Evolutionary conservation across 2,113 vertebrate genomes (phyloP).

Genomic region (Epinephelus cyanopodus): DNA sequence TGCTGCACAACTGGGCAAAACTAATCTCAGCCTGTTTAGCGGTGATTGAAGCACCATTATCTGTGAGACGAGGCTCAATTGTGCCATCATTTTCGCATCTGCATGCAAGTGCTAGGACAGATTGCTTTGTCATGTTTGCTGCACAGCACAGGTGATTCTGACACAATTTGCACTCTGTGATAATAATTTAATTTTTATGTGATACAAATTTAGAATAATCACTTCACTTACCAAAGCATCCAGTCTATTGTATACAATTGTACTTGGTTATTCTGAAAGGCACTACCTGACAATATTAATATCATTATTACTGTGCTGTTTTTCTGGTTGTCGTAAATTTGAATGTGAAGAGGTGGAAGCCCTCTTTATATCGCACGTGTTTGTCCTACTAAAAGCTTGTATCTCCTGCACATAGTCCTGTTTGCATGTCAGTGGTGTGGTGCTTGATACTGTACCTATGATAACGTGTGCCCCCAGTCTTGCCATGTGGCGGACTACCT

Average conservation of each 20-base stretch:
- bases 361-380: background rate
- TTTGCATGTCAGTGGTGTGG: conserved; percentile 36
- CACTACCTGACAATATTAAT: background rate
- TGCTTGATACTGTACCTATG: conserved; percentile 86
- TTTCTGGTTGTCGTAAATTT: background rate
- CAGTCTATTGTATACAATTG: background rate
- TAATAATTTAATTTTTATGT: background rate
- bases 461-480: conserved; percentile 89
- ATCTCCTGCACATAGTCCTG: background rate
- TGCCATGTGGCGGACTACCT: conserved; percentile 87
- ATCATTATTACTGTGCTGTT: background rate
- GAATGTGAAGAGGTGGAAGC: background rate
- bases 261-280: background rate
- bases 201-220: conserved; percentile 1
- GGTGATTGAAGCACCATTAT: conserved; percentile 15
- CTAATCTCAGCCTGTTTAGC: conserved; percentile 38
- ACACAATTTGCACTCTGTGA: background rate
- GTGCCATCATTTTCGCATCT: conserved; percentile 22
- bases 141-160: background rate
- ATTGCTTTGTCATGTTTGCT: conserved; percentile 7
- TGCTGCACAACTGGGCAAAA: conserved; percentile 21
- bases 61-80: conserved; percentile 19
- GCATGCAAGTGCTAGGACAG: background rate
- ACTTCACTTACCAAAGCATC: background rate
- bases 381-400: background rate